A percentile compares a stretch with the other conserved stretches of the same genome.
Conservation (phyloP, 2,113 vertebrate genomes). For the Phalacrocorax aristotelis region DNA sequence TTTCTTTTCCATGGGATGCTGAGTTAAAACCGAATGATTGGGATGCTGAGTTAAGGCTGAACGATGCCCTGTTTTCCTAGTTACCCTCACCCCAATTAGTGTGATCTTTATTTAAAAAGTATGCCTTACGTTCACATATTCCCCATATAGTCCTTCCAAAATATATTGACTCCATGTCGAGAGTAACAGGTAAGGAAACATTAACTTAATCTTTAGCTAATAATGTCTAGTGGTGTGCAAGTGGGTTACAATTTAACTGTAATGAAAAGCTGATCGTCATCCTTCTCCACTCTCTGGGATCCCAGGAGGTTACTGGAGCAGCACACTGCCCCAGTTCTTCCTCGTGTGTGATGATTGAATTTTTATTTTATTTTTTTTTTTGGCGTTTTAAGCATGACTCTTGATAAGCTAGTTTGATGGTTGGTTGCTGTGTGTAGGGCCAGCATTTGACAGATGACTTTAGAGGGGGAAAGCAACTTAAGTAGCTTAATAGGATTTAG, state of each 20-base stretch:
- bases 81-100: neutral
- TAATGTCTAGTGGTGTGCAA: neutral
- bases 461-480: constrained; percentile 42
- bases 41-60: neutral
- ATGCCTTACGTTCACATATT: neutral
- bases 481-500: constrained; percentile 60
- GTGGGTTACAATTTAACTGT: neutral
- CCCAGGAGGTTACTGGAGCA: constrained; percentile 40
- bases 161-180: neutral
- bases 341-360: neutral
- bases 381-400: constrained; percentile 9
- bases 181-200: neutral
- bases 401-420: constrained; percentile 12
- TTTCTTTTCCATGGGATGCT: neutral
- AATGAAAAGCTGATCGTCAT: constrained; percentile 22
- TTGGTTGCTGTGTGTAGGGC: neutral
- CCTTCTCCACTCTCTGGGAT: neutral
- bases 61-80: neutral
- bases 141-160: neutral
- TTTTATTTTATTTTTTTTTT: neutral
- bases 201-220: neutral
- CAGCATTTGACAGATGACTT: constrained; percentile 38
- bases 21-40: neutral
- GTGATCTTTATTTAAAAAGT: neutral
- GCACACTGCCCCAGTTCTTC: constrained; percentile 38